These are phyloP conservation scores for Limnodromus scolopaceus DNA, from an alignment of 2,797 vertebrate genomes.

Conservation along the genomic window DNA sequence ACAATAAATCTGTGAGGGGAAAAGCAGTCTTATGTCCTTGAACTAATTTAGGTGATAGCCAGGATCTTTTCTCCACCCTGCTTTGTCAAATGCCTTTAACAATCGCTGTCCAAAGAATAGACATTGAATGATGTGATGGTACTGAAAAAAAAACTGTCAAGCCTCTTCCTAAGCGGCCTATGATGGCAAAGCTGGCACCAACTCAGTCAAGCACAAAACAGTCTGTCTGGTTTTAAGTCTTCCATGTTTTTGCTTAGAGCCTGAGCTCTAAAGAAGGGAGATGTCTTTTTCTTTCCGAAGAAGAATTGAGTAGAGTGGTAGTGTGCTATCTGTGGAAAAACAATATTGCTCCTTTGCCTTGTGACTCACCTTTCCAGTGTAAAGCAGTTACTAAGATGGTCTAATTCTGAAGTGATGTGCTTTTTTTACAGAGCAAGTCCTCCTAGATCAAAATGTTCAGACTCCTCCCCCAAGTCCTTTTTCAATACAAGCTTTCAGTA, in stretches of 20 bases:
- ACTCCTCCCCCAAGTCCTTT: conserved; percentile 98
- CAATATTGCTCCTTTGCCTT: background rate
- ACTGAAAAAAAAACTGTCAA: background rate
- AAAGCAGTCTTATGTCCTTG: background rate
- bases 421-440: conserved; percentile 87
- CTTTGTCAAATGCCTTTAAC: background rate
- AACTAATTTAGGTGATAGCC: background rate
- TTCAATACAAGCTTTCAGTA: conserved; percentile 94
- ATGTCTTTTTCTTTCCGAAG: background rate
- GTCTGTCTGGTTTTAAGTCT: background rate
- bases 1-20: background rate
- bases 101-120: background rate
- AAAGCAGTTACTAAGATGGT: background rate
- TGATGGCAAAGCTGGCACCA: background rate
- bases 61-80: background rate
- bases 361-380: background rate
- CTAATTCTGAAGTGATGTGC: conserved; percentile 54
- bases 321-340: background rate
- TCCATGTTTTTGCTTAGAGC: background rate
- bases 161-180: background rate
- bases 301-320: background rate
- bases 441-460: conserved; percentile 91
- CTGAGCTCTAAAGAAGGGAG: background rate
- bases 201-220: background rate
- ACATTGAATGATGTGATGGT: background rate